Evolutionary conservation across 2,797 vertebrate species (phyloP), one percentile per base, ranked within the genome.

Genomic region (Acanthurus leucopareius): DNA sequence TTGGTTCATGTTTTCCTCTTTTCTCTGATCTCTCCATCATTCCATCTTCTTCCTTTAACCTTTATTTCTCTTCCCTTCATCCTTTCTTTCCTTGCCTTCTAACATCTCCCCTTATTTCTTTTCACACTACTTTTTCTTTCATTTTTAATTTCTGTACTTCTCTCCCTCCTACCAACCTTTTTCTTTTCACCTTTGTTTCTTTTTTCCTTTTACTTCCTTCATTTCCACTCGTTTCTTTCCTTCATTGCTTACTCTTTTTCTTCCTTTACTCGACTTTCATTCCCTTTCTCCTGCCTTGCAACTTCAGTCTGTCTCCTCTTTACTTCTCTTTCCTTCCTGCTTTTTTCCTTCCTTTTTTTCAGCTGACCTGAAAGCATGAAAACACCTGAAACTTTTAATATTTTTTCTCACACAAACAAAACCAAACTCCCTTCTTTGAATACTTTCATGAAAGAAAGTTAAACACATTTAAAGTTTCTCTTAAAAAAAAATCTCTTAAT

Each of bases 251-350:
- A 3, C 19, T 8, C 19, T 40, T 22, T 4, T 15, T 25, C 7
- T 8, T 25, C 5, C 4, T 7, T 53, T 19, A 1, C 16, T 58
- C 17, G 1, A 10, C 15, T 51, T 40, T 51, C n/a, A 3, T 25
- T 22, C 20, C 20, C 10, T 14, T 25, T 3, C 17, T 38, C 9
- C 10, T 17, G 7, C 9, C 57, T 17, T 11, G 4, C 19, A n/a
- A 5, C 4, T 19, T 57, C 16, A 17, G 2, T 4, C 3, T 3
- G 14, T 2, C 4, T 2, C 4, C 0, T 14, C 19, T 16, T 6
- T 20, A 35, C 2, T 25, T 48, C 8, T 65, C 10, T 17, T 51
- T 64, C 10, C 7, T 51, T 64, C 10, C 7, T 56, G 15, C 8
- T 4, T 0, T 38, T 8, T 11, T 66, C 11, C 40, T 11, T 1